These are phyloP conservation scores for Torymus texanus DNA, from an alignment of 2,888 invertebrate genomes.

Conservation along the genomic window DNA sequence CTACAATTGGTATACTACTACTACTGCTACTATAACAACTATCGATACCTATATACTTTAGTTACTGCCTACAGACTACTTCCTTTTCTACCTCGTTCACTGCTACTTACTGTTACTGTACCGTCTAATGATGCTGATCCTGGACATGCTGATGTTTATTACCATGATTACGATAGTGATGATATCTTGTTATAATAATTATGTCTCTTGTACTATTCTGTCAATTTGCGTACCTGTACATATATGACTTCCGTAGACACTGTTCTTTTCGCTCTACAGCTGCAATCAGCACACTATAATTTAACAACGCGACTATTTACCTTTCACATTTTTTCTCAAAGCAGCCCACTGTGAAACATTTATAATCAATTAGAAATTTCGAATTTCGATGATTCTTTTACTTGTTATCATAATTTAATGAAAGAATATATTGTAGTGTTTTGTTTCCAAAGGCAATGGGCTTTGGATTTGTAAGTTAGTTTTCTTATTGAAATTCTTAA, in stretches of 20 bases:
- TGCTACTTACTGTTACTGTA: not conserved
- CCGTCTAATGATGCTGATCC: constrained; percentile 12
- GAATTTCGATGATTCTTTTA: constrained; percentile 40
- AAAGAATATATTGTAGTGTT: not conserved
- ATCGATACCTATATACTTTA: constrained; percentile 73
- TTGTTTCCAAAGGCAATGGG: not conserved
- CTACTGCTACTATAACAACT: constrained; percentile 65
- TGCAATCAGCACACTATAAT: constrained; percentile 18
- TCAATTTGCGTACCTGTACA: constrained; percentile 26
- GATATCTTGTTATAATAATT: constrained; percentile 26
- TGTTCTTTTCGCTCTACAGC: constrained; percentile 5
- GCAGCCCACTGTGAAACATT: not conserved
- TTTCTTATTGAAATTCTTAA: not conserved
- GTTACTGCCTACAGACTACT: constrained; percentile 59
- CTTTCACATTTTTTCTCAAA: not conserved
- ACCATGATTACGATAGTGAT: constrained; percentile 24
- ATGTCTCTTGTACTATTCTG: constrained; percentile 37
- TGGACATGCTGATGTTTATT: not conserved
- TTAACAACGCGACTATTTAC: not conserved
- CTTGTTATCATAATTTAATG: constrained; percentile 7
- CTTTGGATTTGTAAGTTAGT: not conserved
- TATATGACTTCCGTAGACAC: constrained; percentile 61
- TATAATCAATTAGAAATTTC: not conserved
- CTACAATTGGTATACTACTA: constrained; percentile 8
- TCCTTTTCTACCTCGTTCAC: constrained; percentile 3